Conservation (phyloP, 1,140 invertebrate genomes). For the Apis cerana region DNA sequence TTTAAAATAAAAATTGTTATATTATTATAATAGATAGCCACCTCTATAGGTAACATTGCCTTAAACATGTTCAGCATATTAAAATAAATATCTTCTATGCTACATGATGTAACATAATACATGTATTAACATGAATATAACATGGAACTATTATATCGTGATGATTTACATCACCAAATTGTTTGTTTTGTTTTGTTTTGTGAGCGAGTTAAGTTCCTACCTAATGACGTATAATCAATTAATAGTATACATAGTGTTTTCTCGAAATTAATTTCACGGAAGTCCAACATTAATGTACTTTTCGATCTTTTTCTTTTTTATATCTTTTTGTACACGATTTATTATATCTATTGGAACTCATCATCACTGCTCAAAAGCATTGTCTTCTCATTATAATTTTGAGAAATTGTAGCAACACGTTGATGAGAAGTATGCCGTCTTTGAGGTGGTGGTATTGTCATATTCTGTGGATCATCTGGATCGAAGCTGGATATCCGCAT, state of each 20-base stretch:
- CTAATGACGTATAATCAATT: conserved; percentile 51
- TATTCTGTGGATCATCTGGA: conserved; percentile 84
- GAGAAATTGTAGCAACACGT: conserved; percentile 88
- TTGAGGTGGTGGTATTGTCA: conserved; percentile 81
- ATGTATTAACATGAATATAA: conserved; percentile 73
- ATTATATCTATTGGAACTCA: conserved; percentile 91
- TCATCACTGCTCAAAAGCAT: conserved; percentile 98
- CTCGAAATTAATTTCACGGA: conserved; percentile 53
- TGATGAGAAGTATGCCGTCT: conserved; percentile 83
- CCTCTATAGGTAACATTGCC: conserved; percentile 73
- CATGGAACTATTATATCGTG: conserved; percentile 69
- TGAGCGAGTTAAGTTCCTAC: conserved; percentile 55
- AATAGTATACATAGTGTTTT: conserved; percentile 40
- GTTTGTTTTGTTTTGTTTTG: conserved; percentile 20
- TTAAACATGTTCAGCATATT: conserved; percentile 71
- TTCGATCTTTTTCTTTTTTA: background rate
- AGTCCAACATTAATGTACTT: conserved; percentile 44
- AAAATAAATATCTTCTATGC: conserved; percentile 78
- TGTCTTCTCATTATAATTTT: conserved; percentile 97
- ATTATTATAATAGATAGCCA: conserved; percentile 67
- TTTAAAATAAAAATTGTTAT: conserved; percentile 50
- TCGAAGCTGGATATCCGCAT: conserved; percentile 86
- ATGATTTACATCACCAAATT: conserved; percentile 41
- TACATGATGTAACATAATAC: conserved; percentile 71
- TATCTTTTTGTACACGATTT: conserved; percentile 16